Percentiles rank a stretch among this genome's conserved stretches.
phyloP scores from a whole-genome alignment of 2,888 invertebrate genomes.

The Drosophila tanythrix region DNA sequence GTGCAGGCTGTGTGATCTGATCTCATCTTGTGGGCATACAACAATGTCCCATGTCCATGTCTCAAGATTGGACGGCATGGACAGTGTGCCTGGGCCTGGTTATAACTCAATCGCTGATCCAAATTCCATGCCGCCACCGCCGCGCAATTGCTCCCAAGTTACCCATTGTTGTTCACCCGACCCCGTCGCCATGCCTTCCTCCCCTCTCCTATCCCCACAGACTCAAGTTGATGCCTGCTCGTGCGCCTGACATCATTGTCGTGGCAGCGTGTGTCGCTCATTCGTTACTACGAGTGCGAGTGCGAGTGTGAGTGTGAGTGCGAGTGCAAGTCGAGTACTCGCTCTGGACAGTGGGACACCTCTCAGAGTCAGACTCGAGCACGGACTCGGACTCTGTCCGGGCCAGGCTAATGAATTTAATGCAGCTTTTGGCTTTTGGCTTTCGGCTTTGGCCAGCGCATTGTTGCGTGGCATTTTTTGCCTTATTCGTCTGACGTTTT shows the following conservation, averaged over 20 bases:
- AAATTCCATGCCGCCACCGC: conserved; percentile 73
- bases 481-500: conserved; percentile 80
- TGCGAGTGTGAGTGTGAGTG: conserved; percentile 30
- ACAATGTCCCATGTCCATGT: conserved; percentile 55
- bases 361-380: conserved; percentile 14
- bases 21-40: conserved; percentile 34
- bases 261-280: conserved; percentile 77
- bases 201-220: conserved; percentile 21
- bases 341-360: conserved; percentile 62
- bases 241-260: conserved; percentile 78
- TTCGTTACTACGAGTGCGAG: conserved; percentile 54
- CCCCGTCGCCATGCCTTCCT: neutral
- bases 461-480: conserved; percentile 73
- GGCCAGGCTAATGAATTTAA: conserved; percentile 75
- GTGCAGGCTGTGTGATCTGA: conserved; percentile 41
- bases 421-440: conserved; percentile 76
- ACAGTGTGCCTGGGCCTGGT: conserved; percentile 36
- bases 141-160: conserved; percentile 74
- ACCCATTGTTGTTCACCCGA: conserved; percentile 74
- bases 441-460: conserved; percentile 52
- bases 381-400: conserved; percentile 32
- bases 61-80: conserved; percentile 40
- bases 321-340: conserved; percentile 45
- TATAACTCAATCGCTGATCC: conserved; percentile 81
- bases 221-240: conserved; percentile 57